Evolutionary conservation across 1,140 invertebrate species (phyloP), one percentile per base, ranked within the genome.

Genomic region (Pomacea maculata): DNA sequence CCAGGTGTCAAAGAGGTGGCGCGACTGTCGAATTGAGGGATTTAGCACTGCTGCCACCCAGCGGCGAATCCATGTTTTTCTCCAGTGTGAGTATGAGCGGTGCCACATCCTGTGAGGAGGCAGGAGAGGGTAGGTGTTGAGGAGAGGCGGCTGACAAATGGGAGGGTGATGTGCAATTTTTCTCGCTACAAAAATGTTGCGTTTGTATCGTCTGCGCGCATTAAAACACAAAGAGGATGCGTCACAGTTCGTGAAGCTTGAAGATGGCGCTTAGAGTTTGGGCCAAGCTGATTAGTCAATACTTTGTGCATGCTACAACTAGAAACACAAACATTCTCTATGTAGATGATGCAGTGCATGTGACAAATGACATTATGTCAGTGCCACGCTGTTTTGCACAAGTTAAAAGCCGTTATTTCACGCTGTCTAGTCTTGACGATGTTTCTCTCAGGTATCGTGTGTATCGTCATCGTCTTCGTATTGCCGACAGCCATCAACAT

Each of bases 401-500:
- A 6, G 21, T n/a, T n/a, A 65, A n/a, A 65, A 25, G 25, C n/a
- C 17, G n/a, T 7, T 19, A n/a, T 65, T 65, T 19, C 17, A 65
- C n/a, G 64, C 17, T 65, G 64, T n/a, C n/a, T 4, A 65, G 64
- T 29, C 3, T 25, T 34, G 70, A 21, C 8, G 34, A 9, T 52
- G 25, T 73, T 29, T 52, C 34, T n/a, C 34, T 19, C 75, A 77
- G 75, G 75, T 54, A 17, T 71, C 10, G 10, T 81, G n/a, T 64
- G 80, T 29, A 15, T 70, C 57, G 11, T 45, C 54, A 34, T 81
- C 6, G 9, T 77, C 14, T 76, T 81, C n/a, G 65, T 78, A 34
- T 45, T 82, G 0, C 80, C 80, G n/a, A 67, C 79, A n/a, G 15
- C 21, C 11, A 34, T 98, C 72, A 98, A 99, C 91, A 95, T 86